A percentile compares a stretch with the other conserved stretches of the same genome.
Conservation (phyloP, 2,888 invertebrate genomes). For the Patella caerulea region DNA sequence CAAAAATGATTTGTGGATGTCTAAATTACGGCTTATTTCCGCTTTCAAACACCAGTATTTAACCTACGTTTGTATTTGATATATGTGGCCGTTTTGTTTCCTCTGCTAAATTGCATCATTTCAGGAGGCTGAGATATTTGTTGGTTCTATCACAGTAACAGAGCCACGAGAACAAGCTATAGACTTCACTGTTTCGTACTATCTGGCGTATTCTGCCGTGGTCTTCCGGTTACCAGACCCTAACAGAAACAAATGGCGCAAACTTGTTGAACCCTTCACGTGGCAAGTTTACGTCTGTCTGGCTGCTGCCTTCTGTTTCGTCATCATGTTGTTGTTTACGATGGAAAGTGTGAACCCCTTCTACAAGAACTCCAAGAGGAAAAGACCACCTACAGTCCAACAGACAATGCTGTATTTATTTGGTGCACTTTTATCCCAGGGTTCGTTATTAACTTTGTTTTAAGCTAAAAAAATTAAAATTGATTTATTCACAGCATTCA, state of each 20-base stretch:
- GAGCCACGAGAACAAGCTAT: conserved; percentile 89
- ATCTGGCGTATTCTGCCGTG: conserved; percentile 47
- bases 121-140: conserved; percentile 86
- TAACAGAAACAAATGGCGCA: conserved; percentile 45
- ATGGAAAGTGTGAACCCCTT: conserved; percentile 52
- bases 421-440: conserved; percentile 92
- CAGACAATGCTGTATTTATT: conserved; percentile 78
- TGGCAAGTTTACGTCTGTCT: conserved; percentile 49
- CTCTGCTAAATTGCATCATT: background rate
- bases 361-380: conserved; percentile 21
- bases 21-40: too few relatives aligned
- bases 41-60: too few relatives aligned
- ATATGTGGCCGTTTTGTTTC: too few relatives aligned
- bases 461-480: too few relatives aligned
- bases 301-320: conserved; percentile 36
- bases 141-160: conserved; percentile 89
- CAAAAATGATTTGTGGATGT: too few relatives aligned
- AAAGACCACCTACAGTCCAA: background rate
- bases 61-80: too few relatives aligned
- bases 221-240: conserved; percentile 51
- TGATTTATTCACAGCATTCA: too few relatives aligned
- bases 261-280: conserved; percentile 49
- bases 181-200: conserved; percentile 88
- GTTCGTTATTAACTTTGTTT: conserved; percentile 71
- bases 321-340: conserved; percentile 43